Conservation (phyloP, 35 echinoderm and acorn worm species). For the Lytechinus pictus region DNA sequence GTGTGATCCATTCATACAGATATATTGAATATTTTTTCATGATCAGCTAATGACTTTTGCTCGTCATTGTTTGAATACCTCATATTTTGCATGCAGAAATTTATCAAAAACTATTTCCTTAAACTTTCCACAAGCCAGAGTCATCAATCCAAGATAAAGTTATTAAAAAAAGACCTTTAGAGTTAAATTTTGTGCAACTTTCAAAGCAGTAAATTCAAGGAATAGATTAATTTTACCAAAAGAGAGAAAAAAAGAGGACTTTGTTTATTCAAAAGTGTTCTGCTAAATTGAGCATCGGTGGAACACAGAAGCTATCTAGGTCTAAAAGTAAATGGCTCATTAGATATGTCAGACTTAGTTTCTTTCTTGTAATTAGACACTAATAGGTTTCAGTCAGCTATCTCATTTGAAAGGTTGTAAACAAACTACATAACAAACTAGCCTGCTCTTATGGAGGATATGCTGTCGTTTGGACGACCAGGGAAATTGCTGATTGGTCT, state of each 20-base stretch:
- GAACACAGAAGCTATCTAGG: not conserved
- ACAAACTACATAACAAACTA: not conserved
- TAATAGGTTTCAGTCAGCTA: slow-evolving; percentile 10
- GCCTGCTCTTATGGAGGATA: too few relatives aligned
- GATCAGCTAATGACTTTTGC: not conserved
- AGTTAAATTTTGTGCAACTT: too few relatives aligned
- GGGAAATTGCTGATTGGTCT: too few relatives aligned
- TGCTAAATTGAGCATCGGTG: not conserved
- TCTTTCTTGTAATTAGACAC: not conserved
- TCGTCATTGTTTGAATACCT: not conserved
- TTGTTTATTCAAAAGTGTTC: not conserved
- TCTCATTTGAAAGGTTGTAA: not conserved
- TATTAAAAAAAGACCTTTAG: not conserved
- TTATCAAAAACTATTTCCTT: not conserved
- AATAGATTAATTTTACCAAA: not conserved
- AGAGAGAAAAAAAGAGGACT: not conserved
- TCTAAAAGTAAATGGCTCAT: not conserved
- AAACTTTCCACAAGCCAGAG: not conserved
- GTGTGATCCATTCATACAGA: not conserved
- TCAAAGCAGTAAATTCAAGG: too few relatives aligned
- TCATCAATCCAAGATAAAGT: not conserved
- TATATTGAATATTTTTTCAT: not conserved
- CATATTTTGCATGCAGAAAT: not conserved
- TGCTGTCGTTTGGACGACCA: too few relatives aligned
- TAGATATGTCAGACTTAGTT: not conserved